Evolutionary conservation across 2,113 vertebrate genomes (phyloP), one percentile per base, ranked within the genome.

Genomic region (Hepsetus odoe): DNA sequence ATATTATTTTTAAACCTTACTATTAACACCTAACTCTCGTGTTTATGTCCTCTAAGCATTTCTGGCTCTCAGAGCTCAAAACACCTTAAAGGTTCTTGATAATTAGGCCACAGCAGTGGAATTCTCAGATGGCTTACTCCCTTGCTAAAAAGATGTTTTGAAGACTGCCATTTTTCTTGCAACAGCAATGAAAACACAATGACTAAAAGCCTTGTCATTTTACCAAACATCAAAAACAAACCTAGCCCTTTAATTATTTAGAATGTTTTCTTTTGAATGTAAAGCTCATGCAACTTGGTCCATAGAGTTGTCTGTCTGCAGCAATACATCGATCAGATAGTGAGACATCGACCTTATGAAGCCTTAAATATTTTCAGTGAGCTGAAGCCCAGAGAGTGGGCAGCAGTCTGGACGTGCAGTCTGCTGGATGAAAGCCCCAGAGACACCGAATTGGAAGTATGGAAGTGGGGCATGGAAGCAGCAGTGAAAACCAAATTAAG

Each of bases 401-500:
- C 53, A 26, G 62, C 46, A 72, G 62, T 62, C 1, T 20, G 32
- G 59, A 14, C 30, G 11, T 61, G n/a, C 53, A 22, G 20, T 35
- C 69, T 73, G 46, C 69, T 55, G 12, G 35, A 78, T 55, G 70
- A 78, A 78, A 72, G 46, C 30, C 46, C 62, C 32, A 59, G 53
- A 30, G 62, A 74, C 66, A 33, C 51, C 32, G 18, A 76, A 58
- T 66, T 58, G 35, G 51, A 58, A 53, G 55, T 67, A 28, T 12
- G 38, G 33, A 53, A 80, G 53, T 64, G 30, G 71, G 64, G 40
- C 44, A 32, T 35, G 64, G 46, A 68, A 42, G 33, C 33, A 10
- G 42, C 26, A 68, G 26, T 33, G 59, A 76, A 79, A 83, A 68
- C 24, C 67, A 67, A 77, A 77, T 67, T 51, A 76, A 71, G 73